Evolutionary conservation across 1,140 invertebrate genomes (phyloP), one percentile per base, ranked within the genome.

Genomic region (Diorhabda sublineata): DNA sequence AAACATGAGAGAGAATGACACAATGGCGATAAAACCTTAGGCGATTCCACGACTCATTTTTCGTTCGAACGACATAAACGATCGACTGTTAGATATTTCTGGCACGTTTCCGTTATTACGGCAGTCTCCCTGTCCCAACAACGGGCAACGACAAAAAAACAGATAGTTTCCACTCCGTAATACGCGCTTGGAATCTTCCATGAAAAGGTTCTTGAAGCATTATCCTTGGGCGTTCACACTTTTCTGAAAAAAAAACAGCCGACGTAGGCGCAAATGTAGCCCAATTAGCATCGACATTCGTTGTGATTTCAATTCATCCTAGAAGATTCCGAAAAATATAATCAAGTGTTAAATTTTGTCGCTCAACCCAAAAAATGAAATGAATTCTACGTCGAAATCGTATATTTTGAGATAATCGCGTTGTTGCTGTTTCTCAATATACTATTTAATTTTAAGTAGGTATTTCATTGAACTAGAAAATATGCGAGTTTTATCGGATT

Each of bases 71-170:
- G 52, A 57, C 64, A 65, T 65, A 65, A 65, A 65, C 43, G 52
- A 41, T 65, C 42, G 11, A n/a, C 47, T 43, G 41, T 58, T 65
- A 42, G n/a, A 59, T 65, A 69, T 65, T 69, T 66, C 57, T 58
- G 64, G 63, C 68, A 69, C 68, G 68, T 69, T 66, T 65, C 44
- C 42, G 68, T 69, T 65, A 69, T 69, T 69, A 65, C 68, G 68
- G 52, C 63, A 52, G 67, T 68, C 43, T 43, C 56, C 64, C 9
- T 56, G 56, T 44, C 43, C 52, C 26, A 26, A 3, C 47, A 52
- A 52, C 47, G 47, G 47, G 47, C 47, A 52, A 52, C 47, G 57
- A 42, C 67, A 58, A 62, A 68, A 68, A 68, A 68, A 68, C 67
- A 52, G 67, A 68, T 68, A 68, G 67, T 68, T 68, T 62, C 45